phyloP scores from a whole-genome alignment of 1,140 invertebrate genomes.

The Atta cephalotes region DNA sequence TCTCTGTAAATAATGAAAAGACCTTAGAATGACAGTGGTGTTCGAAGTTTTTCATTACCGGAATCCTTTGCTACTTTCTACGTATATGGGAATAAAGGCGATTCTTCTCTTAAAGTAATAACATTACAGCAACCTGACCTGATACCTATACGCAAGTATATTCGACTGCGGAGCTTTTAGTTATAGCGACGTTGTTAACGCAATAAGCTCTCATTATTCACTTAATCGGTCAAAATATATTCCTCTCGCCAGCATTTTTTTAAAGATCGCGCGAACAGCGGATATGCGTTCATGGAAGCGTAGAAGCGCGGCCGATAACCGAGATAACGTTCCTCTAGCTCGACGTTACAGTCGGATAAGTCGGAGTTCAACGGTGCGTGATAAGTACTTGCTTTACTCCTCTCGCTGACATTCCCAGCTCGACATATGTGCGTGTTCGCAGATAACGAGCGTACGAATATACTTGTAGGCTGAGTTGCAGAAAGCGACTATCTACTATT shows the following conservation, averaged over 20 bases:
- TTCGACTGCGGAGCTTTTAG: background rate
- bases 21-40: background rate
- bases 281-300: slow-evolving; percentile 51
- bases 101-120: background rate
- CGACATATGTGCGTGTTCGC: background rate
- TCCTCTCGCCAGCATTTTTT: slow-evolving; percentile 30
- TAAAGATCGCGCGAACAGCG: slow-evolving; percentile 26
- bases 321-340: slow-evolving; percentile 59
- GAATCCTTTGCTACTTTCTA: slow-evolving; percentile 19
- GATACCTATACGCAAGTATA: background rate
- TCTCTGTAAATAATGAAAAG: slow-evolving; percentile 11
- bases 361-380: slow-evolving; percentile 43
- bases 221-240: slow-evolving; percentile 7
- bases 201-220: slow-evolving; percentile 33
- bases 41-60: slow-evolving; percentile 10
- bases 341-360: slow-evolving; percentile 60
- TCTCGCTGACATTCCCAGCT: slow-evolving; percentile 11
- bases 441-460: slow-evolving; percentile 26
- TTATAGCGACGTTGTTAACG: slow-evolving; percentile 4
- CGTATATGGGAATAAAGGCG: background rate
- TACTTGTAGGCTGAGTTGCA: slow-evolving; percentile 13
- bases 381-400: slow-evolving; percentile 47
- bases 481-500: slow-evolving; percentile 40
- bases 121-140: background rate
- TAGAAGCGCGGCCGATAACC: slow-evolving; percentile 60